Evolutionary conservation across 2,888 invertebrate species (phyloP).

Genomic region (Apamea anceps): DNA sequence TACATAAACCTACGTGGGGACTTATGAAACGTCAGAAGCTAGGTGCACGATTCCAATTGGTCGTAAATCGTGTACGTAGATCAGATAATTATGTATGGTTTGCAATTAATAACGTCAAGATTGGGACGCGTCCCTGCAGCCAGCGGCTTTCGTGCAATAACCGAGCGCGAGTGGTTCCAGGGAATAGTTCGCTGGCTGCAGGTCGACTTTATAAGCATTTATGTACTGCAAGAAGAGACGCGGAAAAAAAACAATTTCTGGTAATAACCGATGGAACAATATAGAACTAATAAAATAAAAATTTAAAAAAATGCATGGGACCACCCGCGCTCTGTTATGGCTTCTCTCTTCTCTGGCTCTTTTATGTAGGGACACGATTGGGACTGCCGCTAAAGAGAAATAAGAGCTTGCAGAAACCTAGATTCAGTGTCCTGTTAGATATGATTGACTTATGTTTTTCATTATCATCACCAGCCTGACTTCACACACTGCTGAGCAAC

Average conservation of each 20-base stretch:
- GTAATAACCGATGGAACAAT: neutral
- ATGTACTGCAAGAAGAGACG: neutral
- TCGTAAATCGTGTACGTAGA: no score
- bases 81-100: no score
- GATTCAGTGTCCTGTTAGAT: neutral
- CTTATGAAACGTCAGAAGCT: no score
- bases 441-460: neutral
- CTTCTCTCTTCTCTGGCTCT: neutral
- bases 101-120: neutral
- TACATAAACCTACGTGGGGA: no score
- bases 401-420: neutral
- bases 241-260: neutral
- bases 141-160: neutral
- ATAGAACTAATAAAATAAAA: neutral
- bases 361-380: neutral
- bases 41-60: no score
- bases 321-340: neutral
- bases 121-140: neutral
- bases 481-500: no score
- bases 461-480: no score
- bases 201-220: neutral
- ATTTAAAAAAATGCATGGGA: no score
- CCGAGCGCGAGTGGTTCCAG: neutral
- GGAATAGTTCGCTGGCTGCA: neutral
- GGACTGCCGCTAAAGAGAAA: neutral